Conservation (phyloP, 2,113 vertebrate species). For the Lonchura striata region DNA sequence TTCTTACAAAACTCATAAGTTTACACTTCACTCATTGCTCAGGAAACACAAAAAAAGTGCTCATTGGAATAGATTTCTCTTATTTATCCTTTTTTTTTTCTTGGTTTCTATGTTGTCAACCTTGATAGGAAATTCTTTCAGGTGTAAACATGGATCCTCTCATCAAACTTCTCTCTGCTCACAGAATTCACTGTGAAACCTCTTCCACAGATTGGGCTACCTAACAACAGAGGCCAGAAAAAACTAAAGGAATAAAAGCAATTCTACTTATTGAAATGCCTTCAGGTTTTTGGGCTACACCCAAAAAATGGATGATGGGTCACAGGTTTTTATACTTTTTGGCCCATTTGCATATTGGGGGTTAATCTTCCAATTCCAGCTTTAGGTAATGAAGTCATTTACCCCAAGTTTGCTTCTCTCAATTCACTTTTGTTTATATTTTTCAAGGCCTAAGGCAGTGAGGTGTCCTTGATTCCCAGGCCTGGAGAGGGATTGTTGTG, state of each 20-base stretch:
- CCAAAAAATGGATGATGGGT: not conserved
- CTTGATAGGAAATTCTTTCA: not conserved
- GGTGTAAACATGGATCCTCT: not conserved
- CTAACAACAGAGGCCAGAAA: not conserved
- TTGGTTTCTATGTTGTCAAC: not conserved
- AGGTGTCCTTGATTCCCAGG: too few species aligned
- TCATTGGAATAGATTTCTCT: too few species aligned
- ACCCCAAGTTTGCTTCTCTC: not conserved
- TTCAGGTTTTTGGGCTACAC: not conserved
- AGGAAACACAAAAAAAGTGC: too few species aligned
- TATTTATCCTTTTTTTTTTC: too few species aligned
- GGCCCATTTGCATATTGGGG: not conserved
- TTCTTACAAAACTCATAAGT: too few species aligned
- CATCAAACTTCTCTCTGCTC: not conserved
- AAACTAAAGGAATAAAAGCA: not conserved
- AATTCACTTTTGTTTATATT: not conserved
- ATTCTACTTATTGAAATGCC: not conserved
- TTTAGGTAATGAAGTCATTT: not conserved
- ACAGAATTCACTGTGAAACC: not conserved
- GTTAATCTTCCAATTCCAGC: not conserved
- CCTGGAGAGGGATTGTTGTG: too few species aligned
- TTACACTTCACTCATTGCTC: too few species aligned
- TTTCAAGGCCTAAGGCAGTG: too few species aligned
- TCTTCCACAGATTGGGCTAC: not conserved
- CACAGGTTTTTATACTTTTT: not conserved